Conservation (phyloP, 2,888 invertebrate genomes). For the Listrodromus nycthemerus region DNA sequence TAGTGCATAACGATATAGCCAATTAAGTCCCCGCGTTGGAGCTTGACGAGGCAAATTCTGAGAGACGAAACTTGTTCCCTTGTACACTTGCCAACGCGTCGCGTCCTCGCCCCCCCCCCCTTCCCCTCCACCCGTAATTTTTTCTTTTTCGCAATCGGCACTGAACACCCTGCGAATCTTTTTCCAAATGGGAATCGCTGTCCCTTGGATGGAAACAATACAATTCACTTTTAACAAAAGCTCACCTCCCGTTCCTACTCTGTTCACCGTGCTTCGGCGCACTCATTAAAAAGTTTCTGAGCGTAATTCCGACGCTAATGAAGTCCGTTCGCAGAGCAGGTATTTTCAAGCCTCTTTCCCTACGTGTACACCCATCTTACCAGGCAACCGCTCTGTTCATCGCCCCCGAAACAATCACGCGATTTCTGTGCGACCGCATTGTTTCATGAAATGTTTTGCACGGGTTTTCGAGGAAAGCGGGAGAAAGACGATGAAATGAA, state of each 20-base stretch:
- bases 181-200: slow-evolving; percentile 49
- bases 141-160: not conserved
- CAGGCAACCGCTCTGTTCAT: slow-evolving; percentile 14
- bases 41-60: slow-evolving; percentile 34
- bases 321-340: slow-evolving; percentile 49
- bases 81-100: not conserved
- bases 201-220: slow-evolving; percentile 55
- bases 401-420: slow-evolving; percentile 30
- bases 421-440: slow-evolving; percentile 12
- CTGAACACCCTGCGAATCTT: not conserved
- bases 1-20: slow-evolving; percentile 25
- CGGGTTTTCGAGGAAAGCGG: not conserved
- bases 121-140: not conserved
- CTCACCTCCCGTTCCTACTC: slow-evolving; percentile 18
- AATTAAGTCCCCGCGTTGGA: slow-evolving; percentile 37
- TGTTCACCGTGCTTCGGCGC: slow-evolving; percentile 44
- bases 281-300: slow-evolving; percentile 59
- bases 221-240: slow-evolving; percentile 58
- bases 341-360: slow-evolving; percentile 2
- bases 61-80: slow-evolving; percentile 1
- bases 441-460: not conserved
- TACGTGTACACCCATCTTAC: not conserved
- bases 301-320: slow-evolving; percentile 61
- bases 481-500: not conserved
- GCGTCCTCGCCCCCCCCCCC: too few relatives aligned